Conservation (phyloP, 2,797 vertebrate genomes). For the Eutrigla gurnardus region DNA sequence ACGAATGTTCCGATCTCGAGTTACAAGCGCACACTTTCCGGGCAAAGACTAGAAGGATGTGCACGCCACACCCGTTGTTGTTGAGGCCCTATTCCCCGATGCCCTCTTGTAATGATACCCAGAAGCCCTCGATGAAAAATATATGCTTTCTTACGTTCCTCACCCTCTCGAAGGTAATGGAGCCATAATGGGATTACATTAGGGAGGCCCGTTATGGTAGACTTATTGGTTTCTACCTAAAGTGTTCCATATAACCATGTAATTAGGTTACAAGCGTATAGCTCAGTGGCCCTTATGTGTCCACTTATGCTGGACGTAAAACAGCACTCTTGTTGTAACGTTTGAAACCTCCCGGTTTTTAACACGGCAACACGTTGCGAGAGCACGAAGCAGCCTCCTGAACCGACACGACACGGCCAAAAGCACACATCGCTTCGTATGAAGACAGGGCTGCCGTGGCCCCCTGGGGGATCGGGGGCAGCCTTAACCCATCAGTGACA, state of each 20-base stretch:
- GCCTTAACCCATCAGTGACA: constrained; percentile 31
- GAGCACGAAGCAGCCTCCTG: constrained; percentile 21
- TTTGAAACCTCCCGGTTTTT: constrained; percentile 48
- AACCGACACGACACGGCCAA: constrained; percentile 18
- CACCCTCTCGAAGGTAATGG: constrained; percentile 75
- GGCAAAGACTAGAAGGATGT: constrained; percentile 42
- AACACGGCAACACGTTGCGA: constrained; percentile 22
- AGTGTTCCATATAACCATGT: constrained; percentile 83
- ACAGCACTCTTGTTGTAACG: constrained; percentile 68
- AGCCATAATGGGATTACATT: constrained; percentile 80
- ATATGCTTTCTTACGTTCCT: constrained; percentile 79
- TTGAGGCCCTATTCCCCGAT: constrained; percentile 65
- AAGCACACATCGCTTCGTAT: constrained; percentile 15
- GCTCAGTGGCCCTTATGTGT: constrained; percentile 71
- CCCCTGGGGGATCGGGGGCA: constrained; percentile 16
- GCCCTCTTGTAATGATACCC: constrained; percentile 68
- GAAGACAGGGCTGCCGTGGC: constrained; percentile 34
- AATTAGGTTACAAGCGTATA: constrained; percentile 76
- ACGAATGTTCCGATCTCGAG: constrained; percentile 25
- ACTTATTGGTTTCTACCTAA: constrained; percentile 85
- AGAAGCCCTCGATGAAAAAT: constrained; percentile 78
- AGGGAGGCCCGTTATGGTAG: constrained; percentile 75
- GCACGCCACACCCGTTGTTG: constrained; percentile 51
- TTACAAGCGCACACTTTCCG: constrained; percentile 23
- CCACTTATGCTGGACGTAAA: constrained; percentile 72